Base-by-base conservation (phyloP, 2,888 invertebrate genomes). In the Drosophila anomalata region DNA sequence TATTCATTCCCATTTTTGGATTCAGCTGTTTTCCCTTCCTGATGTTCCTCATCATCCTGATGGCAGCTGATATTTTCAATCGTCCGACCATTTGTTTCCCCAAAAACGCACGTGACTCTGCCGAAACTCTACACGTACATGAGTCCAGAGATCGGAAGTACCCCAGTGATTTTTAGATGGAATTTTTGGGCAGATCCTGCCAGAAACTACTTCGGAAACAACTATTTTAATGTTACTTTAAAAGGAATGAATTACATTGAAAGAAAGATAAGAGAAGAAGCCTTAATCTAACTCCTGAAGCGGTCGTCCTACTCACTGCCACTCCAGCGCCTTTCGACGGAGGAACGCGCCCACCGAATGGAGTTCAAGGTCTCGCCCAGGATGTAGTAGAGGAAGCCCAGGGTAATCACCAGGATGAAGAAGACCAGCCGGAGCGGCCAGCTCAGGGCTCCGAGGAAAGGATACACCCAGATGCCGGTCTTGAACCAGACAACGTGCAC, bases 381-480 rank as follows among this genome's bases (percentile, higher is more conserved):
- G 44, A 67, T 12, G 53, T 80, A 80, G 62, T 76, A 76, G 22
- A 24, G 29, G 8, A 67, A 50, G 47, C 73, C 54, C 8, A 60
- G 12, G 1, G 4, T 22, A 8, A 60, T 8, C 14, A 87, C 44
- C 5, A 50, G 5, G 4, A 9, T 52, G n/a, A 68, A 68, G 70
- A 81, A 72, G 9, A 24, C n/a, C n/a, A 62, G 11, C 1, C 67
- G 53, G 17, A 61, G 9, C 1, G 26, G 41, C 9, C 11, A 36
- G 7, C 8, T 0, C 0, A 82, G 9, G 5, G 14, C 70, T 0
- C 42, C 48, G 20, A 78, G 50, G 17, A 81, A 78, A 0, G 79
- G 81, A 61, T 87, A 87, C 6, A 53, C 52, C 76, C 81, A 84
- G 8, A 67, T 8, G 20, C 61, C 65, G 1, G 65, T 78, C 14